Conservation (phyloP, 2,797 vertebrate genomes). For the Paguma larvata region DNA sequence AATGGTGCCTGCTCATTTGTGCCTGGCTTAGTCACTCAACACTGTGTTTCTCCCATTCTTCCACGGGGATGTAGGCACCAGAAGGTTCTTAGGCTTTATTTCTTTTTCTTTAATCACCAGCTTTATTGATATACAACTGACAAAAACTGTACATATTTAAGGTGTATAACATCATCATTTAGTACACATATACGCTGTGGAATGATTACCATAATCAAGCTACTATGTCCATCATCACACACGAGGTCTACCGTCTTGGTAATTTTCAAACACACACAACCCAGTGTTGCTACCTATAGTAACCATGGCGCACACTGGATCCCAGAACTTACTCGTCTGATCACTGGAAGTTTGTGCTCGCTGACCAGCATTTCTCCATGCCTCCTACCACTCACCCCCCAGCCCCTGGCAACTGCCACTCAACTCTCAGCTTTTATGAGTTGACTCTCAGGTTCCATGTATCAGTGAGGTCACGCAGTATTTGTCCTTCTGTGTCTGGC, state of each 20-base stretch:
- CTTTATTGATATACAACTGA: too few species aligned
- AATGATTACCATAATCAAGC: background rate
- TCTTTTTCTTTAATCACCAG: too few species aligned
- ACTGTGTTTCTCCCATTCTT: background rate
- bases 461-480: too few species aligned
- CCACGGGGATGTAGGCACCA: too few species aligned
- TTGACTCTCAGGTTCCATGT: rapidly evolving
- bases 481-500: background rate
- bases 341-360: background rate
- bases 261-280: background rate
- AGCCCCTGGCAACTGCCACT: background rate
- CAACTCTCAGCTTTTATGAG: background rate
- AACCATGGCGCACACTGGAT: background rate
- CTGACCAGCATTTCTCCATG: background rate
- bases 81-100: background rate
- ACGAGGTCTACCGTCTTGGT: background rate
- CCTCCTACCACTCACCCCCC: background rate
- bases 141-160: background rate
- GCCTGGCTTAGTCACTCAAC: background rate
- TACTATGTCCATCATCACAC: background rate
- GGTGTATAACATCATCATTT: background rate
- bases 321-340: background rate
- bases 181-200: background rate
- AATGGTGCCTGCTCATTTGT: background rate
- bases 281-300: background rate